Evolutionary conservation across 2,888 invertebrate genomes (phyloP).

Genomic region (Apamea crenata): DNA sequence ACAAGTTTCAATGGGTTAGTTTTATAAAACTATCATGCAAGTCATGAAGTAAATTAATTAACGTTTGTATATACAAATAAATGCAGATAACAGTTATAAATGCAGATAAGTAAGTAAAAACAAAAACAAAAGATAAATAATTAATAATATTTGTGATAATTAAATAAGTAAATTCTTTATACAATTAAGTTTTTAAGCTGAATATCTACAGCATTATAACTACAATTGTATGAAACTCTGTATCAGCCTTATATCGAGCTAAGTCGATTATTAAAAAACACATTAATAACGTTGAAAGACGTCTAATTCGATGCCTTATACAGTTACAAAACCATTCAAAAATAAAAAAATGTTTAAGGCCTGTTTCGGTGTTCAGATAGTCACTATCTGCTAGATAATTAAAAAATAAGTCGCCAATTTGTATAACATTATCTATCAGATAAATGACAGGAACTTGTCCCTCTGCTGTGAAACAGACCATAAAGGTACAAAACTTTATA

Average conservation of each 20-base stretch:
- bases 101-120: constrained; percentile 22
- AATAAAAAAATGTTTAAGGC: not conserved
- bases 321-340: constrained; percentile 2
- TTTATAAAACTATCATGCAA: constrained; percentile 42
- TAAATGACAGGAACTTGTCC: not conserved
- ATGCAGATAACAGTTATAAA: constrained; percentile 38
- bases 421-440: constrained; percentile 8
- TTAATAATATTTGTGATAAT: constrained; percentile 8
- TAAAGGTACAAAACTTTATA: not conserved
- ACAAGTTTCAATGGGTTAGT: constrained; percentile 10
- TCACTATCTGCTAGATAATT: not conserved
- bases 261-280: constrained; percentile 24
- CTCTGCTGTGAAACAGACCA: not conserved
- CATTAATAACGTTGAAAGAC: constrained; percentile 12
- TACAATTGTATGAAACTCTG: constrained; percentile 20
- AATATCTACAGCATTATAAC: constrained; percentile 9
- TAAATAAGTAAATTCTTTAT: constrained; percentile 9
- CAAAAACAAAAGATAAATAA: not conserved
- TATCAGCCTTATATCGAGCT: constrained; percentile 43
- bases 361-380: not conserved
- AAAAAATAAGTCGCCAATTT: not conserved
- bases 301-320: constrained; percentile 3
- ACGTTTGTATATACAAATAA: constrained; percentile 26
- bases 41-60: constrained; percentile 17
- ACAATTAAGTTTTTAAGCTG: constrained; percentile 17